Conservation (phyloP, 2,888 invertebrate species). For the Monoplex corrugatus region DNA sequence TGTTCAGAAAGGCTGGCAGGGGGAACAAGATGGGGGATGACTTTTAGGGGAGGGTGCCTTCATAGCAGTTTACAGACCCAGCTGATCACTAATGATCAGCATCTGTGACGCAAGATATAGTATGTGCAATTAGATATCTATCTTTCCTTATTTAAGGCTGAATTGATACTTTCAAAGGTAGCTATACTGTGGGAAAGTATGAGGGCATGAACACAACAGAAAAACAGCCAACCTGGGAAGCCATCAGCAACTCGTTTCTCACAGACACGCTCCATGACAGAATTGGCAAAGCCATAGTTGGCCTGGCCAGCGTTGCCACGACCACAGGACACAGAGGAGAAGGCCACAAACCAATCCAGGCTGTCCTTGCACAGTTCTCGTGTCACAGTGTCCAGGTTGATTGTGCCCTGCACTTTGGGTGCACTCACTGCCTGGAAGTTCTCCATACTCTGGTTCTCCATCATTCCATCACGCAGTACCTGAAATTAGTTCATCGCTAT, state of each 20-base stretch:
- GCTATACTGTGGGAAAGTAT: too few relatives aligned
- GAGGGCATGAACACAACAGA: too few relatives aligned
- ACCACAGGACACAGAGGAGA: conserved; percentile 98
- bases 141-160: too few relatives aligned
- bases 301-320: conserved; percentile 97
- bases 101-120: too few relatives aligned
- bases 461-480: conserved; percentile 92
- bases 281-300: conserved; percentile 98
- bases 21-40: too few relatives aligned
- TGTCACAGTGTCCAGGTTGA: conserved; percentile 90
- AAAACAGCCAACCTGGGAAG: conserved; percentile 88
- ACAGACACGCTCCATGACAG: conserved; percentile 97
- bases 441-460: conserved; percentile 91
- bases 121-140: too few relatives aligned
- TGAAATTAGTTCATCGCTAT: too few relatives aligned
- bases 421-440: conserved; percentile 90
- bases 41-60: too few relatives aligned
- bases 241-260: conserved; percentile 92
- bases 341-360: conserved; percentile 94
- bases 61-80: too few relatives aligned
- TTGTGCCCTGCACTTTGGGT: conserved; percentile 93
- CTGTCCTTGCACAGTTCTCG: conserved; percentile 88
- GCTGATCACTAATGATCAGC: too few relatives aligned
- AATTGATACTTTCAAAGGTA: too few relatives aligned
- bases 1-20: too few relatives aligned